Evolutionary conservation across 2,797 vertebrate species (phyloP).

Genomic region (Hafferia zeledoni): DNA sequence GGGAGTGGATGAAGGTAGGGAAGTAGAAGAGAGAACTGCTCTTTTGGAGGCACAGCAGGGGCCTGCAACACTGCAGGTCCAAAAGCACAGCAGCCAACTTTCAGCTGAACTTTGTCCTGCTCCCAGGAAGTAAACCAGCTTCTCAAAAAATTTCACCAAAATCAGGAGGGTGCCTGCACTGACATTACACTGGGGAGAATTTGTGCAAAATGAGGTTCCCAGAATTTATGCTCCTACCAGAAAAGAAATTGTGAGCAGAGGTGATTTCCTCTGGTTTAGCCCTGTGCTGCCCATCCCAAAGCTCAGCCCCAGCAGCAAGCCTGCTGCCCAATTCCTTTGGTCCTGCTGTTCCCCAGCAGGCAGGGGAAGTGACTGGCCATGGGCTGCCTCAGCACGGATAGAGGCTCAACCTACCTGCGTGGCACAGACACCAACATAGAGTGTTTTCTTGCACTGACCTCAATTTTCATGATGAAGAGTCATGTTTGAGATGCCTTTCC

Average conservation of each 20-base stretch:
- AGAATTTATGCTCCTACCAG: neutral
- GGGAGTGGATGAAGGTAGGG: neutral
- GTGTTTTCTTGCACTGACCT: neutral
- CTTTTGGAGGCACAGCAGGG: neutral
- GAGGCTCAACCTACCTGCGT: neutral
- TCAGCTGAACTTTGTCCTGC: neutral
- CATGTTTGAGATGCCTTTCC: neutral
- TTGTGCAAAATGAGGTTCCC: neutral
- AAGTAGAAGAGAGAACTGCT: neutral
- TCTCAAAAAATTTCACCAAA: neutral
- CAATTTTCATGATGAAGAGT: neutral
- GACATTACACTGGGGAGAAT: fast-evolving
- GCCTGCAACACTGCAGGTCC: neutral
- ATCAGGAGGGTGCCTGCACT: neutral
- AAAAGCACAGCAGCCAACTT: neutral
- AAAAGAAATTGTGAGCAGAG: neutral
- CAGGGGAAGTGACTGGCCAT: fast-evolving
- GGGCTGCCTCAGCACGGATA: neutral
- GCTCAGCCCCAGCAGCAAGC: neutral
- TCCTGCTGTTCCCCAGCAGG: neutral
- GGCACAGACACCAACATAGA: fast-evolving
- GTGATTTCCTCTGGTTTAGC: neutral
- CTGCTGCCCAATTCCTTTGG: neutral
- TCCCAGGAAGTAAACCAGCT: neutral
- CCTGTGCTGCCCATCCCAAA: neutral